Evolutionary conservation across 1,140 invertebrate species (phyloP), one percentile per base, ranked within the genome.

Genomic region (Pristionchus pacificus): DNA sequence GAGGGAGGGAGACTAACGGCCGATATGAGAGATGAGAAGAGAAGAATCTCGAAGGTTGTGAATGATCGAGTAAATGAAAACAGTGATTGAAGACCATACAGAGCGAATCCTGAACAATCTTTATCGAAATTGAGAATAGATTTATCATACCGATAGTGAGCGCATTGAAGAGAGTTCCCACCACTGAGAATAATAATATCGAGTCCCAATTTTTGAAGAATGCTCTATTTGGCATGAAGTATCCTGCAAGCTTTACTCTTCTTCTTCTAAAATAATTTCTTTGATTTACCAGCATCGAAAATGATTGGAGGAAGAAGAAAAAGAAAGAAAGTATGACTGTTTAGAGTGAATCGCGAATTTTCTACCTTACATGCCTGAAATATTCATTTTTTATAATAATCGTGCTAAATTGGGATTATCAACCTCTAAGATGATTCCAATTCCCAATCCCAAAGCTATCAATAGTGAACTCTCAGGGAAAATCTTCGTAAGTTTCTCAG

Each of bases 11-110:
- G n/a, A n/a, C n/a, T n/a, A n/a, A n/a, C 95, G 15, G 95, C 95
- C 19, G 94, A 95, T 80, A 98, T 96, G 19, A 97, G 88, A 27
- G 94, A 91, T 69, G 91, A 90, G 84, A 97, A 98, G 6, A 97
- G 88, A 75, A 97, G 89, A 87, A 92, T 92, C 79, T 96, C 70
- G 91, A 60, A 95, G 85, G 19, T 94, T 85, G 30, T 70, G 64
- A 64, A 65, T 55, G 25, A 55, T 38, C 71, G 27, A 28, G 72
- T 64, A 25, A 75, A 82, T 74, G 68, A 10, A 19, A 10, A 6
- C 6, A 49, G 38, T 6, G 38, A 49, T 49, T 6, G 19, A 49
- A 49, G 38, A 19, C 6, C 6, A 19, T 49, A 49, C 19, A 49
- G 38, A 49, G 38, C 6, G 19, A 6, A 6, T 10, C 38, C 38